Base-by-base conservation (phyloP, 2,888 invertebrate species). In the Nomada fucata region DNA sequence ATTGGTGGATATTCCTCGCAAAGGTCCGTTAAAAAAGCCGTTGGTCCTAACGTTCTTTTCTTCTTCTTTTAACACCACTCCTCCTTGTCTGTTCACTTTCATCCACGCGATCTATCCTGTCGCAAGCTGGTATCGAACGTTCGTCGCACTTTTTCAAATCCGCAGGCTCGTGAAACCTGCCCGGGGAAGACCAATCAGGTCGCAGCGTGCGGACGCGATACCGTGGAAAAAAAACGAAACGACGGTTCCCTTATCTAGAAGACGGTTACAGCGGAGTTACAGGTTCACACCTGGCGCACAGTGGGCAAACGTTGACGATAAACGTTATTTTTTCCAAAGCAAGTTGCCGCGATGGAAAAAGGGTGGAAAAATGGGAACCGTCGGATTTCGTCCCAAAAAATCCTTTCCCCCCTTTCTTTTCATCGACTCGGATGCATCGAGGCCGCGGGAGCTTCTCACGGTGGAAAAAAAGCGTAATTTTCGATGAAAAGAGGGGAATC, bases 321-420 rank as follows among this genome's bases (percentile, higher is more conserved):
- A 80, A 80, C 81, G 81, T 80, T 78, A 50, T 20, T 84, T 78
- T 50, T 70, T 69, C 57, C 50, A 29, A 10, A 10, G 9, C 36
- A 7, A 61, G 60, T 71, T 36, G 65, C 61, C 60, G n/a, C 63
- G 79, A 77, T 71, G 67, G 18, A 74, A 86, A 88, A 88, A 84
- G 88, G 89, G 89, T 86, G 71, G 85, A 87, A 86, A 81, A 84
- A 73, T 81, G 53, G 72, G 79, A 91, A 90, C 84, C 85, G 83
- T 74, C 71, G 82, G 79, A 90, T 90, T 88, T 86, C 83, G 76
- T 87, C 89, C 87, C 86, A 89, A 91, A 91, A 70, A 91, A 85
- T 83, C 82, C 82, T 81, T 82, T 85, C 82, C 77, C 67, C 73
- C 78, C 71, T 13, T 36, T 10, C n/a, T 20, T 20, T 67, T 60